Conservation (phyloP, 1,140 invertebrate species). For the Zeugodacus cucurbitae region DNA sequence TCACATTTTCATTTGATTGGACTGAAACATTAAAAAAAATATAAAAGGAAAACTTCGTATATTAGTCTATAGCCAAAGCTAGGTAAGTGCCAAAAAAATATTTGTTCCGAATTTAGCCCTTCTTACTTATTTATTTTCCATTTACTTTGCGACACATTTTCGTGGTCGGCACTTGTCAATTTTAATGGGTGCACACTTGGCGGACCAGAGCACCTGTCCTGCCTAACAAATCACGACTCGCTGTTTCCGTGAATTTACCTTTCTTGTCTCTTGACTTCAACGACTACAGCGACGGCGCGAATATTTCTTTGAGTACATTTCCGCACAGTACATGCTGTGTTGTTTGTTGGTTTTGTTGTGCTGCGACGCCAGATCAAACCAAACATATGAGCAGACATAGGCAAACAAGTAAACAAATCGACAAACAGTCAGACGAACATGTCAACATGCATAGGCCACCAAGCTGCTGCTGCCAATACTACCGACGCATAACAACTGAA, state of each 20-base stretch:
- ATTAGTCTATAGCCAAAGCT: too few species aligned
- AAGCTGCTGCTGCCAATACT: slow-evolving; percentile 1
- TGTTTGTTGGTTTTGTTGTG: neutral
- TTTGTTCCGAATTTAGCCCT: too few species aligned
- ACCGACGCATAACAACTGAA: neutral
- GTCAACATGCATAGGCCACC: neutral
- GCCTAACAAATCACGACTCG: neutral
- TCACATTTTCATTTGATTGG: too few species aligned
- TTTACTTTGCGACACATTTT: neutral
- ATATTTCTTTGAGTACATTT: neutral
- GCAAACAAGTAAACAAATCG: neutral
- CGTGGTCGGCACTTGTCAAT: slow-evolving; percentile 7
- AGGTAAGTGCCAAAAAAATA: too few species aligned
- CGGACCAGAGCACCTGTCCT: neutral
- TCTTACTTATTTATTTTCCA: neutral
- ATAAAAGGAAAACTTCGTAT: too few species aligned
- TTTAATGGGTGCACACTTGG: neutral
- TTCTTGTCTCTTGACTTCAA: neutral
- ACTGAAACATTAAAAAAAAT: too few species aligned
- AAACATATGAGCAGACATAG: neutral
- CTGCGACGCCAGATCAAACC: neutral
- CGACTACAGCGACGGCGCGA: neutral
- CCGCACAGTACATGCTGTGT: neutral
- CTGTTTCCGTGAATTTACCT: neutral
- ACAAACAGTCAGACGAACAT: neutral